Evolutionary conservation across 2,113 vertebrate genomes (phyloP), one percentile per base, ranked within the genome.

Genomic region (Microtus ochrogaster): DNA sequence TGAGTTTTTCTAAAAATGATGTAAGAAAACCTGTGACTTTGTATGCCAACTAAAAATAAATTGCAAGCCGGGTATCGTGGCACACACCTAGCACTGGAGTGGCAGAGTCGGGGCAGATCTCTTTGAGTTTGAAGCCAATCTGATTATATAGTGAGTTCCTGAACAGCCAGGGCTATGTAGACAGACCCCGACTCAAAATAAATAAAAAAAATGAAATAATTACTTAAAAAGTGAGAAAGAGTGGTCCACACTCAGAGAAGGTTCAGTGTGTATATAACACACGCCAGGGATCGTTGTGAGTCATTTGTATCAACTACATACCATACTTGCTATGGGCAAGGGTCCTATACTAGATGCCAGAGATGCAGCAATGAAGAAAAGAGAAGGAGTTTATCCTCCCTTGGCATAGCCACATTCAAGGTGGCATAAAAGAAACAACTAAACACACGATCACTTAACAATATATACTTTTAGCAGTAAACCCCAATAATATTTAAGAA

Each of bases 361-460:
- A 87, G 81, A 68, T 36, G 13, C 7, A 49, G 28, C 39, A 63
- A 28, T 49, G 44, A 83, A 22, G 24, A 90, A 92, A 55, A 81
- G 6, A 92, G 63, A 73, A 7, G 24, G 33, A 5, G 26, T 39
- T n/a, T 73, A 1, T 1, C 4, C 68, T 90, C 52, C 74, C 81
- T 94, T 86, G 89, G 52, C n/a, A 92, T 76, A 44, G 89, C 68
- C 13, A 87, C 68, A 61, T 85, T 89, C 33, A 9, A 61, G 33
- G 47, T 85, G n/a, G n/a, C n/a, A 66, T 33, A 91, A 63, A 94
- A 82, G 58, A 68, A 92, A 79, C 5, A 91, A 83, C 6, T 6
- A 83, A 83, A 39, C 49, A 41, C 7, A 83, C 68, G 17, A 81
- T 55, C 24, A 79, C 63, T 91, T 85, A 68, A 65, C 19, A 76